Conservation (phyloP, 2,113 vertebrate species). For the Vidua chalybeata region DNA sequence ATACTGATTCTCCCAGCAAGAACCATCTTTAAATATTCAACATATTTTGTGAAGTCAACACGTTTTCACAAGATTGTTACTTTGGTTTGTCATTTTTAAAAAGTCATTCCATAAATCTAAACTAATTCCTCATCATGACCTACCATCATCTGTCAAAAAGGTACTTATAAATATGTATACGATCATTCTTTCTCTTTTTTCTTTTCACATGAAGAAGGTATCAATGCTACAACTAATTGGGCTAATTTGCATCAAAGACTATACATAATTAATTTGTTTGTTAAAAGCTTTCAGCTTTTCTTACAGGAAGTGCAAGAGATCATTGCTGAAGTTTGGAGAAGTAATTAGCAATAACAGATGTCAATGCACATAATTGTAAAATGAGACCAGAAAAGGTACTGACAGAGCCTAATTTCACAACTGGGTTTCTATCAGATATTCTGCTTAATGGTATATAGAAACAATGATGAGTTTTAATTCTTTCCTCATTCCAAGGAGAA, state of each 20-base stretch:
- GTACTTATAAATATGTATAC: conserved; percentile 79
- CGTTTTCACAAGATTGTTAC: conserved; percentile 31
- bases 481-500: not conserved
- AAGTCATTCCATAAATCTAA: conserved; percentile 49
- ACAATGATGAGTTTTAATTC: not conserved
- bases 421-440: not conserved
- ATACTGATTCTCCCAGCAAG: not conserved
- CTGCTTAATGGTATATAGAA: not conserved
- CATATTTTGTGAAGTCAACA: conserved; percentile 5
- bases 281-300: conserved; percentile 80
- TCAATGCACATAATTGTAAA: conserved; percentile 66
- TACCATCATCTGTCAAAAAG: conserved; percentile 74
- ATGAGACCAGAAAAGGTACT: not conserved
- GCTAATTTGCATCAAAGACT: conserved; percentile 80
- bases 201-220: conserved; percentile 59
- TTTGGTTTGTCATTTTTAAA: conserved; percentile 46
- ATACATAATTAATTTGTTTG: conserved; percentile 83
- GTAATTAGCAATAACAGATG: conserved; percentile 79
- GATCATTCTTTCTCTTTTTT: conserved; percentile 40
- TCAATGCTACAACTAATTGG: conserved; percentile 81
- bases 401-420: conserved; percentile 18
- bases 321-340: conserved; percentile 75
- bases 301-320: conserved; percentile 78
- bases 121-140: conserved; percentile 62
- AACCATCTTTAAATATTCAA: conserved; percentile 26